Evolutionary conservation across 1,140 invertebrate genomes (phyloP).

Genomic region (Eciton burchellii): DNA sequence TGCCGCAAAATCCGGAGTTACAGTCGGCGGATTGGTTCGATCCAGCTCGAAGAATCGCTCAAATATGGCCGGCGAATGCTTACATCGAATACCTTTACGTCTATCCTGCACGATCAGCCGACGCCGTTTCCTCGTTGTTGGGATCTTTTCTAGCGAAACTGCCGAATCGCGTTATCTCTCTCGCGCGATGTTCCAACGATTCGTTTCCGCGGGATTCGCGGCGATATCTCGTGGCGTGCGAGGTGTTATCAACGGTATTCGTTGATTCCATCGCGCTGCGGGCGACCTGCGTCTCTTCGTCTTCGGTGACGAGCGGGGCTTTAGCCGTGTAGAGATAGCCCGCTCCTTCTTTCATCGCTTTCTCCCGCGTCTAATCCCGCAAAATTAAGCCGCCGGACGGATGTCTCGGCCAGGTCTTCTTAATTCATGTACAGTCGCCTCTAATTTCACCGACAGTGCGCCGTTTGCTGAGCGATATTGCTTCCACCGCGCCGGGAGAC

Average conservation of each 20-base stretch:
- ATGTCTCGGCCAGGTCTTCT: slow-evolving; percentile 53
- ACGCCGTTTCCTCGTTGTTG: too few species aligned
- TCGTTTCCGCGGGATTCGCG: neutral
- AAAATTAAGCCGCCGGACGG: slow-evolving; percentile 57
- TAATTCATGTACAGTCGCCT: slow-evolving; percentile 54
- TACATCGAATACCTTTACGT: slow-evolving; percentile 10
- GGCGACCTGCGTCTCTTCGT: slow-evolving; percentile 7
- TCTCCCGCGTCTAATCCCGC: slow-evolving; percentile 40
- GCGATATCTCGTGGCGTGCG: neutral
- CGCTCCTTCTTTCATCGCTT: neutral
- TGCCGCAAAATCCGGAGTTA: slow-evolving; percentile 52
- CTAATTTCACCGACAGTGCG: slow-evolving; percentile 42
- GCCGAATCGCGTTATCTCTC: slow-evolving; percentile 20
- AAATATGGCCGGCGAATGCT: slow-evolving; percentile 44
- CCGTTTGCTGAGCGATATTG: slow-evolving; percentile 48
- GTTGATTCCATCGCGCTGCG: slow-evolving; percentile 11
- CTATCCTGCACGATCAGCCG: neutral
- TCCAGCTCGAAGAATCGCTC: slow-evolving; percentile 36
- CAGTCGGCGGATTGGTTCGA: slow-evolving; percentile 48
- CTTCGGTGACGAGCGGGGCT: slow-evolving; percentile 4
- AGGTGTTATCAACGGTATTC: slow-evolving; percentile 13
- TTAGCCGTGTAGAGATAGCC: slow-evolving; percentile 13
- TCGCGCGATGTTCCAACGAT: too few species aligned
- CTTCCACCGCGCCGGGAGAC: slow-evolving; percentile 30
- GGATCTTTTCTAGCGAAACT: slow-evolving; percentile 2